phyloP scores from a whole-genome alignment of 2,113 vertebrate genomes.

The Clarias batrachus region DNA sequence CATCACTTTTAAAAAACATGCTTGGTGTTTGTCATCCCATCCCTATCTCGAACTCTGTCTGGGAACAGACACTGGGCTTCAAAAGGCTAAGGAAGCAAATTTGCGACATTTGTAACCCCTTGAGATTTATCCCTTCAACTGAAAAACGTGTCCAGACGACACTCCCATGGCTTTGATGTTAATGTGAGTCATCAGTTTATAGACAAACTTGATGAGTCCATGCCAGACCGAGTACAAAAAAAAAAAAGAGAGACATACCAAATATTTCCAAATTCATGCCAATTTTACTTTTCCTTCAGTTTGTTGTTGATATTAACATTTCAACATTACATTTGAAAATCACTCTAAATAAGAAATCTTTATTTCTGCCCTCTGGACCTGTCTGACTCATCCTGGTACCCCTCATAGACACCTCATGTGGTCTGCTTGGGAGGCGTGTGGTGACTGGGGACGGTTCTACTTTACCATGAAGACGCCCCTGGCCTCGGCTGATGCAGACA shows the following conservation, averaged over 20 bases:
- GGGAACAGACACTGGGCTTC: neutral
- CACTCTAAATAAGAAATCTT: too few relatives aligned
- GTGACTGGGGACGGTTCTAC: too few relatives aligned
- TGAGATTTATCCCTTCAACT: neutral
- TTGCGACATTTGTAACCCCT: neutral
- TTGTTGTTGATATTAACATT: neutral
- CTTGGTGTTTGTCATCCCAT: neutral
- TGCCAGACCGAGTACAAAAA: neutral
- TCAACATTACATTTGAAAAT: neutral
- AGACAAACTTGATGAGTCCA: neutral
- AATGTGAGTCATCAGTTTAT: neutral
- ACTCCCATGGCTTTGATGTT: neutral
- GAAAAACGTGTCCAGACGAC: neutral
- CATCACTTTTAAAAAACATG: neutral
- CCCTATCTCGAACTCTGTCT: neutral
- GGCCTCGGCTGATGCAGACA: too few relatives aligned
- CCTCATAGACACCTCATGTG: too few relatives aligned
- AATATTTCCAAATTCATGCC: neutral
- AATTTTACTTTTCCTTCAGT: neutral
- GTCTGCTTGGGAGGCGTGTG: too few relatives aligned
- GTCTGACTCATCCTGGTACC: too few relatives aligned
- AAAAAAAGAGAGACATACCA: neutral
- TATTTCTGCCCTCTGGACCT: too few relatives aligned
- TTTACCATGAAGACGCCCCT: too few relatives aligned
- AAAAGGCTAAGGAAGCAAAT: neutral